Conservation (phyloP, 1,140 invertebrate species). For the Platorchestia sp. region DNA sequence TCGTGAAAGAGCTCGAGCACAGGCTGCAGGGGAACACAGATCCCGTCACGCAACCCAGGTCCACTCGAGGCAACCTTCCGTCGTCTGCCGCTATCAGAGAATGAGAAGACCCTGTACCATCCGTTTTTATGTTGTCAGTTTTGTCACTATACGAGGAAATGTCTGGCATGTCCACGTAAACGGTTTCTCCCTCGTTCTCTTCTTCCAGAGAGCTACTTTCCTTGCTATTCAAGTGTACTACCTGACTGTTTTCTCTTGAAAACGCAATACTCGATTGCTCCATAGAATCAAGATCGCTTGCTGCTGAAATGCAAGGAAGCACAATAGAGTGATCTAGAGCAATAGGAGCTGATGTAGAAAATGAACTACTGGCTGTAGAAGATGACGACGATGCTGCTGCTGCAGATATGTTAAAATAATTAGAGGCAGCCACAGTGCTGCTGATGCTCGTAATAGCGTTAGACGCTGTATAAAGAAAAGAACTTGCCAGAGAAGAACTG, state of each 20-base stretch:
- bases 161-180: neutral
- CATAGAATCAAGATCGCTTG: neutral
- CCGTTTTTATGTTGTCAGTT: no score
- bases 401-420: neutral
- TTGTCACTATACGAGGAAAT: neutral
- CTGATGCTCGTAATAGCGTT: neutral
- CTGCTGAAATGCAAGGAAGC: neutral
- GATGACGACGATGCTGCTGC: neutral
- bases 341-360: neutral
- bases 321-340: neutral
- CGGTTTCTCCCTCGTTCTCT: no score
- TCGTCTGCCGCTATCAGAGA: neutral
- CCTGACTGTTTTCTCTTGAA: neutral
- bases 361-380: neutral
- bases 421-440: neutral
- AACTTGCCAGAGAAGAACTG: neutral
- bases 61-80: neutral
- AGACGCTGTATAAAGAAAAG: neutral
- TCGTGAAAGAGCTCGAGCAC: neutral
- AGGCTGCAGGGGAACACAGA: neutral
- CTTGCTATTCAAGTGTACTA: neutral
- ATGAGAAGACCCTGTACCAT: neutral
- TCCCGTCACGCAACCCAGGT: neutral
- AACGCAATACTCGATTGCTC: neutral
- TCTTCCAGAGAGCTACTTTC: neutral